Base-by-base conservation (phyloP, 1,140 invertebrate species). In the Ericerus pela region DNA sequence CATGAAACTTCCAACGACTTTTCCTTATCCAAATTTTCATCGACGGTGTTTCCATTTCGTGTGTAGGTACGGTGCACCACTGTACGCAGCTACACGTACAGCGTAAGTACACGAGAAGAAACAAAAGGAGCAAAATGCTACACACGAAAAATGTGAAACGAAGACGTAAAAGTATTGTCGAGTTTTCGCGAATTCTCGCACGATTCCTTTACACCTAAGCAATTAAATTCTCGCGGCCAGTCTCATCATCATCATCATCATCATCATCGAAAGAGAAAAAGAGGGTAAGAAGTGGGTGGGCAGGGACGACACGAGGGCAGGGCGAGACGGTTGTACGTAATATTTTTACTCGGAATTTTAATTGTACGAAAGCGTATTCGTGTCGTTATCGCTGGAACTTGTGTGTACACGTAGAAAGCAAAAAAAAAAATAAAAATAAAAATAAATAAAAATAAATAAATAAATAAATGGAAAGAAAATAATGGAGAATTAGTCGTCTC, bases 341-440 rank as follows among this genome's bases (percentile, higher is more conserved):
- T 47, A 47, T 8, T 47, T n/a, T 47, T 47, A 47, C 41, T 47
- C 41, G 41, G 41, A 47, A 47, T 47, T 47, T 47, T 47, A 47
- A 47, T 47, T 47, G 41, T 47, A 47, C 26, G 41, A 47, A 47
- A 47, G 41, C 41, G 26, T 47, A 47, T 47, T 47, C 41, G 41
- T 47, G 41, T 47, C 41, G 41, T 47, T 47, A 47, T 47, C 41
- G 41, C 41, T n/a, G n/a, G n/a, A n/a, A n/a, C n/a, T n/a, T n/a
- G n/a, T n/a, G n/a, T n/a, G n/a, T n/a, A n/a, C n/a, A n/a, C n/a
- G n/a, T n/a, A n/a, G n/a, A n/a, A n/a, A n/a, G n/a, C n/a, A n/a
- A n/a, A n/a, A n/a, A n/a, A n/a, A n/a, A n/a, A n/a, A n/a, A n/a
- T n/a, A n/a, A n/a, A n/a, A n/a, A n/a, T n/a, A n/a, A n/a, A n/a